Conservation (phyloP, 2,113 vertebrate genomes). For the Antigone vipio region DNA sequence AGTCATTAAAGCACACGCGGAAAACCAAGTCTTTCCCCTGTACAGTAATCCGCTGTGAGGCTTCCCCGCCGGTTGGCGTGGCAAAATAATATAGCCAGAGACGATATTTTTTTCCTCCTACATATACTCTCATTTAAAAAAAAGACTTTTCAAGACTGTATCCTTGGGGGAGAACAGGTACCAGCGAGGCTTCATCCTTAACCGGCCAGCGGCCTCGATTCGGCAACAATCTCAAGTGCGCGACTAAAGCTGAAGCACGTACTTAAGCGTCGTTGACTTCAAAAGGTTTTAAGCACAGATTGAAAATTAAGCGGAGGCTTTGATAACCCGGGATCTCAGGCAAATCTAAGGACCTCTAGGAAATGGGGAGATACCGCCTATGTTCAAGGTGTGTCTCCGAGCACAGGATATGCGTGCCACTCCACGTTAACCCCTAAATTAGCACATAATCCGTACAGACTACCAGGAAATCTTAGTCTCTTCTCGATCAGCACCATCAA, state of each 20-base stretch:
- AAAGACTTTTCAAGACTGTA: background rate
- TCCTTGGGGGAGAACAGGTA: background rate
- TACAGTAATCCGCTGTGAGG: background rate
- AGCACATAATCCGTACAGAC: background rate
- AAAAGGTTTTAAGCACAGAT: background rate
- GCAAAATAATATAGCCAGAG: background rate
- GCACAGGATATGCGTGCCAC: background rate
- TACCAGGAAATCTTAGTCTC: background rate
- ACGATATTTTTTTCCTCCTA: background rate
- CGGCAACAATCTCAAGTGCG: background rate
- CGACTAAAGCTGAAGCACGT: background rate
- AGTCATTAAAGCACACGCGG: background rate
- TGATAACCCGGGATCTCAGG: background rate
- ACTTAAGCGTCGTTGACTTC: background rate
- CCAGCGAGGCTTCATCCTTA: background rate
- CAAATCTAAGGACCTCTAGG: background rate
- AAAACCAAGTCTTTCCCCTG: background rate
- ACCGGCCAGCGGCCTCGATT: background rate
- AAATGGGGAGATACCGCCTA: background rate
- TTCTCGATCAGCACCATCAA: background rate
- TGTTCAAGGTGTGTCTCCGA: background rate
- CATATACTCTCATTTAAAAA: background rate
- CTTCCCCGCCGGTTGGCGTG: background rate
- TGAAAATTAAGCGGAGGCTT: background rate
- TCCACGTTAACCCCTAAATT: background rate